Conservation (phyloP, 2,113 vertebrate genomes). For the Craseonycteris thonglongyai region DNA sequence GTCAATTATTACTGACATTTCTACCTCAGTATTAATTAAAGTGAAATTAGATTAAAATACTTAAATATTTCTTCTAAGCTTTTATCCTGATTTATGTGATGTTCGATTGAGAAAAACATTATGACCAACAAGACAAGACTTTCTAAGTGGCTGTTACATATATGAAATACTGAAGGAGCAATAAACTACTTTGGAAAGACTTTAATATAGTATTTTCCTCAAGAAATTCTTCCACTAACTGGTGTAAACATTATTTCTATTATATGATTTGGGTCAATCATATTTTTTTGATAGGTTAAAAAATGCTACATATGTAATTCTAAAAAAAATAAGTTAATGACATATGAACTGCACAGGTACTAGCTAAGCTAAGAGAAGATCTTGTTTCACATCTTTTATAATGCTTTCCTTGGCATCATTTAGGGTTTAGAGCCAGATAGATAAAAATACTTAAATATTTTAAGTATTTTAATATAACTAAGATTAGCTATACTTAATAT, state of each 20-base stretch:
- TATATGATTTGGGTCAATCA: neutral
- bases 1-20: slow-evolving; percentile 5
- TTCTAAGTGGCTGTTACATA: slow-evolving; percentile 5
- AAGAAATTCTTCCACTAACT: neutral
- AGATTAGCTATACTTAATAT: no score
- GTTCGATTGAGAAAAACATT: neutral
- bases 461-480: no score
- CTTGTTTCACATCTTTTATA: neutral
- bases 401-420: neutral
- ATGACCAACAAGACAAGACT: neutral
- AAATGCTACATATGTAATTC: neutral
- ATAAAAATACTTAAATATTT: no score
- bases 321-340: neutral
- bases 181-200: neutral
- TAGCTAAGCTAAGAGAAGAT: neutral
- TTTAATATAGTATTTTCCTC: neutral
- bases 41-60: slow-evolving; percentile 24
- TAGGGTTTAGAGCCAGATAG: neutral
- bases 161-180: slow-evolving; percentile 4
- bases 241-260: neutral
- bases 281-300: neutral
- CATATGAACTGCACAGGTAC: neutral
- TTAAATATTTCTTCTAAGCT: slow-evolving; percentile 22
- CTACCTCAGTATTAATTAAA: slow-evolving; percentile 37
- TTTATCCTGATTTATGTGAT: slow-evolving; percentile 15